These are phyloP conservation scores for Ciona savignyi DNA, from an alignment of 23 tunicate species.

Conservation along the genomic window DNA sequence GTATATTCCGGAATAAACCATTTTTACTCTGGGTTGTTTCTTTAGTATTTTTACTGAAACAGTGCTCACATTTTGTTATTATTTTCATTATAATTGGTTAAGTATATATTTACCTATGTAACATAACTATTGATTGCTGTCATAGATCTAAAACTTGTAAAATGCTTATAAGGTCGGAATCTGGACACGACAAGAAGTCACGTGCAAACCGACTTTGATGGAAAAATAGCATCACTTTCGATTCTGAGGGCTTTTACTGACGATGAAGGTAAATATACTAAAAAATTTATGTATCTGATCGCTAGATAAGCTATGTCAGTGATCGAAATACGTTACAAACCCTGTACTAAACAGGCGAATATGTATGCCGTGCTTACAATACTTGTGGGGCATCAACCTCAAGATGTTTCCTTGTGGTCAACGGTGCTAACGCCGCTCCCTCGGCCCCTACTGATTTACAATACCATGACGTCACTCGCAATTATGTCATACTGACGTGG, in stretches of 20 bases:
- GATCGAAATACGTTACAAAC: too few species aligned
- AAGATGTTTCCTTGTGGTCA: conserved; percentile 50
- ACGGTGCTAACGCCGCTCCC: conserved; percentile 66
- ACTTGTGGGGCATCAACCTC: conserved; percentile 74
- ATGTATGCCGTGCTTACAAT: conserved; percentile 87
- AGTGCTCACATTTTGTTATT: too few species aligned
- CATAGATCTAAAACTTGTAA: too few species aligned
- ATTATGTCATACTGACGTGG: conserved; percentile 74
- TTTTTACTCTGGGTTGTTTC: too few species aligned
- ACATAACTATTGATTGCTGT: too few species aligned
- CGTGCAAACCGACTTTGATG: conserved; percentile 59
- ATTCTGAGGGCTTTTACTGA: conserved; percentile 73
- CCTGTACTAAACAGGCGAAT: too few species aligned
- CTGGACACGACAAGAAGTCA: conserved; percentile 55
- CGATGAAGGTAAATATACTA: conserved; percentile 79
- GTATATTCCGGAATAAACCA: too few species aligned
- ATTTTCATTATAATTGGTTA: too few species aligned
- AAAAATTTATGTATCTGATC: too few species aligned
- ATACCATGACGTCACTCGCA: conserved; percentile 39
- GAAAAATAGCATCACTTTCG: conserved; percentile 59
- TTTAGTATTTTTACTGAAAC: too few species aligned
- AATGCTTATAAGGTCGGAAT: conserved; percentile 72
- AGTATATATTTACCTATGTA: too few species aligned
- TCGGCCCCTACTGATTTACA: conserved; percentile 71
- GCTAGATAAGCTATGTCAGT: too few species aligned